Conservation (phyloP, 2,888 invertebrate genomes). For the Odontomyia ornata region DNA sequence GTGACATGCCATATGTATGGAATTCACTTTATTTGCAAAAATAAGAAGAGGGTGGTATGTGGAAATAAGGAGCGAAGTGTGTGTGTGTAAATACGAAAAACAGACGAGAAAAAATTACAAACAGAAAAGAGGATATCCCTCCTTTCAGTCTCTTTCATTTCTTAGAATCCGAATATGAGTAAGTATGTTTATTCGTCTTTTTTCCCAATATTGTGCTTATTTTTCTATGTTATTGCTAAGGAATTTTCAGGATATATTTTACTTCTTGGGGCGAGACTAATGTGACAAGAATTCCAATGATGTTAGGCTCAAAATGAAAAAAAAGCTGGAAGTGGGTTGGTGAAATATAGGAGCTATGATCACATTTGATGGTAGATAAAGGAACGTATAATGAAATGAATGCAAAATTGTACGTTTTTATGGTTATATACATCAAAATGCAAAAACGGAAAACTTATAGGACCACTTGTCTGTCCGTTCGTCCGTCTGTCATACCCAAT, state of each 20-base stretch:
- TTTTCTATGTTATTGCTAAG: background rate
- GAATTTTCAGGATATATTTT: background rate
- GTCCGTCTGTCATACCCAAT: no score
- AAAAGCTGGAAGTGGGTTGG: background rate
- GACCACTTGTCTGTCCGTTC: no score
- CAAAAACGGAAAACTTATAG: no score
- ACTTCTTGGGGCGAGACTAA: background rate
- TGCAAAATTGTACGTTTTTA: no score
- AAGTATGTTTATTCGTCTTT: background rate
- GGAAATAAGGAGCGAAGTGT: background rate
- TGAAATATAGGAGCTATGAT: no score
- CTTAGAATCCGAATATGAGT: background rate
- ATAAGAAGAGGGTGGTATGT: background rate
- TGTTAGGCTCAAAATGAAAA: background rate
- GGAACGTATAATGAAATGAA: no score
- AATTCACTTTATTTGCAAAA: background rate
- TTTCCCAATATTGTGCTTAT: background rate
- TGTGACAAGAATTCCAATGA: constrained; percentile 6
- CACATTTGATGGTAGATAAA: no score
- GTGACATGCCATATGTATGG: background rate
- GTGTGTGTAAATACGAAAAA: background rate
- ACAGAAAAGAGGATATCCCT: background rate
- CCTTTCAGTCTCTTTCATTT: no score
- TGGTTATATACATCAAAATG: no score
- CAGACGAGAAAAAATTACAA: background rate